A percentile compares a stretch with the other conserved stretches of the same genome.
Evolutionary conservation across 2,113 vertebrate genomes (phyloP).

Genomic region (Trinectes maculatus): DNA sequence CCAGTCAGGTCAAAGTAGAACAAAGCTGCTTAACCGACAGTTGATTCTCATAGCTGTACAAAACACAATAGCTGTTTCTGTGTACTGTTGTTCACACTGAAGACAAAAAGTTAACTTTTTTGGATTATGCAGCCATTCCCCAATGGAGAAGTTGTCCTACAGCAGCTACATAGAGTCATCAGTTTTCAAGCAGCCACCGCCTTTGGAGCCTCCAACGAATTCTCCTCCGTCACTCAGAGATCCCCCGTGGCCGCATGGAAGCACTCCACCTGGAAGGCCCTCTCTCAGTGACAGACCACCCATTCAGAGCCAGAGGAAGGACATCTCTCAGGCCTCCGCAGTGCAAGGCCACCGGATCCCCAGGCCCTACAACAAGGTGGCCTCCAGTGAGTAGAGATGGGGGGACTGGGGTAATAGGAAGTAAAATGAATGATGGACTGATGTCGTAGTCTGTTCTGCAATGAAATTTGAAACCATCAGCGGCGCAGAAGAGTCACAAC

Average conservation of each 20-base stretch:
- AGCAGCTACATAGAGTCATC: slow-evolving; percentile 85
- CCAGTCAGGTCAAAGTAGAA: too few relatives aligned
- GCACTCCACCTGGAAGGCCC: slow-evolving; percentile 61
- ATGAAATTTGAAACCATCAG: too few relatives aligned
- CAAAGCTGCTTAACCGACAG: too few relatives aligned
- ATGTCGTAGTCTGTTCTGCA: background rate
- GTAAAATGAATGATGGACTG: background rate
- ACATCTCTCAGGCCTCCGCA: slow-evolving; percentile 65
- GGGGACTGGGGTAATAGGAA: background rate
- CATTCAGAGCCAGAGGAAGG: slow-evolving; percentile 79
- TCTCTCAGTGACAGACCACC: slow-evolving; percentile 63
- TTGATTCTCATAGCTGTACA: too few relatives aligned
- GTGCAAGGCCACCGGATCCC: slow-evolving; percentile 70
- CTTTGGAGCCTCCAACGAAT: slow-evolving; percentile 76
- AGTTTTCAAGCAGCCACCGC: slow-evolving; percentile 84
- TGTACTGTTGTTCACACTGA: background rate
- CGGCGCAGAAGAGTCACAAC: too few relatives aligned
- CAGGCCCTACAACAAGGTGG: slow-evolving; percentile 88
- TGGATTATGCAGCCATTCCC: slow-evolving; percentile 82
- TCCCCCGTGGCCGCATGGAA: slow-evolving; percentile 79
- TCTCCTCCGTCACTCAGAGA: slow-evolving; percentile 83
- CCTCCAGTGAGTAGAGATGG: slow-evolving; percentile 86
- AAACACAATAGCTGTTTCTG: too few relatives aligned
- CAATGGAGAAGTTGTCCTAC: slow-evolving; percentile 88
- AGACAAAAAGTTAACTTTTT: background rate